These are phyloP conservation scores for Limnothrissa miodon DNA, from an alignment of 2,113 vertebrate genomes.

Conservation along the genomic window DNA sequence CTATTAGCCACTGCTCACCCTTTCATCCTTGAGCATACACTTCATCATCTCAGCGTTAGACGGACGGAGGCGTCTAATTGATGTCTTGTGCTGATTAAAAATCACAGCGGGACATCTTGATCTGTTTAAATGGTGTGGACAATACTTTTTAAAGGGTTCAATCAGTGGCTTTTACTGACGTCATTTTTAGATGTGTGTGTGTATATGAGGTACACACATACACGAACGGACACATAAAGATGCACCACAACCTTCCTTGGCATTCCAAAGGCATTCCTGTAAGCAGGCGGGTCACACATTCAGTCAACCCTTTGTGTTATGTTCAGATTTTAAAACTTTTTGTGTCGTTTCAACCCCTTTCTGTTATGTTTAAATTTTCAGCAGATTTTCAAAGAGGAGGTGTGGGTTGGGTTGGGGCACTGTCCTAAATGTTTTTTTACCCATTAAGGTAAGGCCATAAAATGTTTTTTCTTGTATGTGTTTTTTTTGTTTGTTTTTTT, in stretches of 20 bases:
- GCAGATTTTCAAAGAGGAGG: no score
- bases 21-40: neutral
- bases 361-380: no score
- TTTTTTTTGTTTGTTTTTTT: no score
- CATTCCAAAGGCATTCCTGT: neutral
- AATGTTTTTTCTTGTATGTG: no score
- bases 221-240: neutral
- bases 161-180: no score
- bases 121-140: conserved; percentile 1
- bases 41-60: neutral
- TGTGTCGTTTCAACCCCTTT: no score
- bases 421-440: no score
- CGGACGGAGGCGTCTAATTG: neutral
- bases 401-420: no score
- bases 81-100: neutral
- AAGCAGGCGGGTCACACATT: neutral
- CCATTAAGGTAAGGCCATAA: no score
- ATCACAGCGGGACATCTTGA: neutral
- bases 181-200: neutral
- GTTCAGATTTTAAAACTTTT: no score
- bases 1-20: neutral
- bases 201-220: neutral
- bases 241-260: neutral
- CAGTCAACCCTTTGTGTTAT: no score
- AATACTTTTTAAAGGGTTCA: neutral